These are phyloP conservation scores for Serranochromis macrocephalus DNA, from an alignment of 2,113 vertebrate genomes.

Conservation along the genomic window DNA sequence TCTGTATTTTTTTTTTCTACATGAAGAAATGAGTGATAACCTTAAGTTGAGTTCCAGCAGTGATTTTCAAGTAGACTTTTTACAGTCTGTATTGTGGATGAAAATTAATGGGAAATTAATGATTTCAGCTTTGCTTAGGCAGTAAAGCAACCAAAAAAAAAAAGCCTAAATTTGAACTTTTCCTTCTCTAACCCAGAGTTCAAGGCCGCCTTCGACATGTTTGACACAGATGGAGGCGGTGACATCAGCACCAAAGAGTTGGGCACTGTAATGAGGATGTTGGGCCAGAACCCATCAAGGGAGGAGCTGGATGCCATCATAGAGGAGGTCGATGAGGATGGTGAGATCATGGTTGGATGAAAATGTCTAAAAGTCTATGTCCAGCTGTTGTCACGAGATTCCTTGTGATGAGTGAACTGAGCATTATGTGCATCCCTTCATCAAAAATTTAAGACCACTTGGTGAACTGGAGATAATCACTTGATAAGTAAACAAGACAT, in stretches of 20 bases:
- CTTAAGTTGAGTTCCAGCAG: neutral
- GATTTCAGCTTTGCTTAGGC: neutral
- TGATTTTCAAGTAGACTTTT: neutral
- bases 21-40: neutral
- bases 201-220: conserved; percentile 98
- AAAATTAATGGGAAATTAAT: neutral
- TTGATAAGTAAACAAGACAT: neutral
- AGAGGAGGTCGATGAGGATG: conserved; percentile 95
- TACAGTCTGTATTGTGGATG: neutral
- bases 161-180: neutral
- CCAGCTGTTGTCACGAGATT: neutral
- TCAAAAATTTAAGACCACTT: neutral
- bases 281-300: conserved; percentile 94
- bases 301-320: conserved; percentile 98
- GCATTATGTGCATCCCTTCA: neutral
- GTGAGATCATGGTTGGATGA: conserved; percentile 63
- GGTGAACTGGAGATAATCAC: neutral
- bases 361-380: neutral
- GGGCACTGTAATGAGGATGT: conserved; percentile 94
- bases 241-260: conserved; percentile 99
- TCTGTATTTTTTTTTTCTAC: conserved; percentile 1
- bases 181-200: conserved; percentile 75
- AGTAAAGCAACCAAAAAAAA: neutral
- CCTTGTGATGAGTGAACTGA: neutral
- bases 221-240: conserved; percentile 92